Conservation (phyloP, 2,113 vertebrate genomes). For the Pseudorectes ferrugineus region DNA sequence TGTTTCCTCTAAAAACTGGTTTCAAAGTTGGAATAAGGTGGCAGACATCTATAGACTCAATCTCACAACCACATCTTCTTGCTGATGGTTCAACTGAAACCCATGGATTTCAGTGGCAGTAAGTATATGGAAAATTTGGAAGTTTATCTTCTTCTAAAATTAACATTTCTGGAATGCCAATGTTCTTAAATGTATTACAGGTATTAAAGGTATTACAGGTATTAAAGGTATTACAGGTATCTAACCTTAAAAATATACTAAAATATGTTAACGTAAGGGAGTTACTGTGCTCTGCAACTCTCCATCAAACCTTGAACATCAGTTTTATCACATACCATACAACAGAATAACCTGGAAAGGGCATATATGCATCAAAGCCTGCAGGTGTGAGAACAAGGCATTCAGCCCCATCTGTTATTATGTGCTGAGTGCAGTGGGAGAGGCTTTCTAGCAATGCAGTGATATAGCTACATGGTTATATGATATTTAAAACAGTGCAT, state of each 20-base stretch:
- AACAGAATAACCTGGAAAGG: not conserved
- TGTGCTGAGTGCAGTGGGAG: not conserved
- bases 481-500: not conserved
- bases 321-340: not conserved
- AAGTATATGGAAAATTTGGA: not conserved
- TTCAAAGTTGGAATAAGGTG: not conserved
- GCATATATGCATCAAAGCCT: not conserved
- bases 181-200: not conserved
- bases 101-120: not conserved
- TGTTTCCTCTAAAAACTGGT: not conserved
- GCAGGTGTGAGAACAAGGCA: conserved; percentile 10
- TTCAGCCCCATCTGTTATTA: not conserved
- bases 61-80: not conserved
- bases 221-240: not conserved
- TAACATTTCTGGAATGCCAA: not conserved
- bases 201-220: not conserved
- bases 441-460: not conserved
- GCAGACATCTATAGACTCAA: not conserved
- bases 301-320: not conserved
- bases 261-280: not conserved
- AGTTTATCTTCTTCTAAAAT: conserved; percentile 3
- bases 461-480: not conserved
- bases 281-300: not conserved
- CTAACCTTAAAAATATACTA: not conserved
- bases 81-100: not conserved